These are phyloP conservation scores for Psittacula derbiana DNA, from an alignment of 2,797 vertebrate genomes.

Conservation along the genomic window DNA sequence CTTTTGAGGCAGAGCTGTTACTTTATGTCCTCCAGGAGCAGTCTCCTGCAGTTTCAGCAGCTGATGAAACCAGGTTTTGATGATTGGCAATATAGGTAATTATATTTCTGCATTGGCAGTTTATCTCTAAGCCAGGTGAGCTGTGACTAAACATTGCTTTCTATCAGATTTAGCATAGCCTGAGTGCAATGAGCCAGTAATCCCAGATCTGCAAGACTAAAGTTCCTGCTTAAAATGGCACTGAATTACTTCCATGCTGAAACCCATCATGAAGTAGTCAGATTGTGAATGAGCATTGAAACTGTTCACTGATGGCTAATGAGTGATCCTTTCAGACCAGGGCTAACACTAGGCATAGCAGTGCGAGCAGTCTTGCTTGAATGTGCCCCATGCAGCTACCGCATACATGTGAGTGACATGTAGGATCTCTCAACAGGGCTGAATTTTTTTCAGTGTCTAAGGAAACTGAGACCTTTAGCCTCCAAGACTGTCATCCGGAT, in stretches of 20 bases:
- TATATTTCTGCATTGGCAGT: neutral
- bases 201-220: neutral
- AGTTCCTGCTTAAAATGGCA: neutral
- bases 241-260: neutral
- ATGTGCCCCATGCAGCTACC: neutral
- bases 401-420: rapidly evolving
- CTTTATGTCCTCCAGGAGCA: neutral
- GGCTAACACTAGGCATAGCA: neutral
- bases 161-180: rapidly evolving
- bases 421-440: neutral
- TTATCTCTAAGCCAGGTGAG: neutral
- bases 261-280: neutral
- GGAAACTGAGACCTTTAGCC: neutral
- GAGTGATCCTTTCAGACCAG: neutral
- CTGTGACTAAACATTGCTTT: neutral
- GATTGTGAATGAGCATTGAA: neutral
- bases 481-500: neutral
- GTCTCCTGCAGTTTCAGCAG: neutral
- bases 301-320: neutral
- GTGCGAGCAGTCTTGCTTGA: rapidly evolving
- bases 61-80: neutral
- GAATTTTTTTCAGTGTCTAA: neutral
- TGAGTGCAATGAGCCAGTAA: neutral
- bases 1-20: neutral
- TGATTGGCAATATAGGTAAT: neutral